Percentiles rank a stretch among this genome's conserved stretches.
Evolutionary conservation across 2,797 vertebrate species (phyloP).

Genomic region (Neoniphon sammara): DNA sequence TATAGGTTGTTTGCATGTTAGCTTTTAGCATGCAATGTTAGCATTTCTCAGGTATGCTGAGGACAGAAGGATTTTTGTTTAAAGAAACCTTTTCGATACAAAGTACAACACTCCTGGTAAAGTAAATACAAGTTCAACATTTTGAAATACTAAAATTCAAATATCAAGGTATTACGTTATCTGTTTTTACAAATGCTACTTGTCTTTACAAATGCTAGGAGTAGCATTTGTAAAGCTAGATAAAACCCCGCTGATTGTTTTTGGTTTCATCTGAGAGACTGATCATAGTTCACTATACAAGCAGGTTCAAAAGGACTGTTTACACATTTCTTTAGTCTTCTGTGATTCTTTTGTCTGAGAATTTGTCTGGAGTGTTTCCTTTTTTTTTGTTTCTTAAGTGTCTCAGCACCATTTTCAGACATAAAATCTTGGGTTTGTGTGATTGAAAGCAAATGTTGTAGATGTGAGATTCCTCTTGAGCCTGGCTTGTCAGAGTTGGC

Average conservation of each 20-base stretch:
- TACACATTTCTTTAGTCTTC: neutral
- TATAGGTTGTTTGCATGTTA: neutral
- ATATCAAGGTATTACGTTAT: neutral
- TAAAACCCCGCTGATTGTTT: neutral
- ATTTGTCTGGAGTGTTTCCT: conserved; percentile 8
- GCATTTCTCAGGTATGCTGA: too few species aligned
- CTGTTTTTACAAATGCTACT: too few species aligned
- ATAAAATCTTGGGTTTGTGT: conserved; percentile 13
- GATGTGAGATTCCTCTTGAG: conserved; percentile 9
- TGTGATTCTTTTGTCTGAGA: conserved; percentile 2
- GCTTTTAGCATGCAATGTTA: too few species aligned
- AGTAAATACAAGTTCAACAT: neutral
- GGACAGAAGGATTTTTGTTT: neutral
- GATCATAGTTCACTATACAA: neutral
- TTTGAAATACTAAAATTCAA: conserved; percentile 1
- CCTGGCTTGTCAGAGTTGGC: conserved; percentile 30
- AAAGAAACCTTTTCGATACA: neutral
- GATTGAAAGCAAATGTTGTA: conserved; percentile 43
- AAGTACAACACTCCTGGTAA: neutral
- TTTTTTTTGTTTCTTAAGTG: conserved; percentile 32
- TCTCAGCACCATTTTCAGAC: conserved; percentile 7
- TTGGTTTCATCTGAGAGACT: neutral
- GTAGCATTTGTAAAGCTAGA: neutral
- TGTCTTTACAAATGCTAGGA: too few species aligned
- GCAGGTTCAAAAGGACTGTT: neutral